A percentile compares a stretch with the other conserved stretches of the same genome.
Evolutionary conservation across 2,797 vertebrate species (phyloP).

Genomic region (Mus minutoides): DNA sequence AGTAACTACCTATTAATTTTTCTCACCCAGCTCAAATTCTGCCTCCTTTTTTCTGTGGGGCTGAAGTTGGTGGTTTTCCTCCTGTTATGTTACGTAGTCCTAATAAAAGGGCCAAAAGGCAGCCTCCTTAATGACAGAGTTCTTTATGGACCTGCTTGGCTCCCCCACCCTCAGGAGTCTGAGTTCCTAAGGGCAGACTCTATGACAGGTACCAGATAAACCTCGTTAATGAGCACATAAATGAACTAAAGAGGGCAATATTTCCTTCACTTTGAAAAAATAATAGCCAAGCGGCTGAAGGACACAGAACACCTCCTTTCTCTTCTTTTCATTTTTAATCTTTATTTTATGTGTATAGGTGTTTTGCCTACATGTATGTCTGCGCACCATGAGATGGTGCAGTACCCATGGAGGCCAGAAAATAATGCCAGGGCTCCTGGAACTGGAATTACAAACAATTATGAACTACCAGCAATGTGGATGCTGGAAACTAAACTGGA

Average conservation of each 20-base stretch:
- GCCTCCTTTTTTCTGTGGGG: not conserved
- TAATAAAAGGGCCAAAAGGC: not conserved
- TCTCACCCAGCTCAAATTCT: not conserved
- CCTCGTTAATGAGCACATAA: conserved; percentile 11
- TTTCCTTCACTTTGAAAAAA: conserved; percentile 34
- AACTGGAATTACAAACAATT: not conserved
- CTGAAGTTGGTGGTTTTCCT: not conserved
- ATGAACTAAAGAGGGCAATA: not conserved
- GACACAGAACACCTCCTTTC: not conserved
- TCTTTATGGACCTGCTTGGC: not conserved
- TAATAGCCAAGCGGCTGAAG: not conserved
- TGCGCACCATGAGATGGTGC: not conserved
- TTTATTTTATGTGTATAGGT: not conserved
- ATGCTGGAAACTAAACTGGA: not conserved
- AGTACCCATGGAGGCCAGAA: not conserved
- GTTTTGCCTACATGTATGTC: not conserved
- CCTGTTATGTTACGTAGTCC: not conserved
- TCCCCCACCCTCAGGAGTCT: not conserved
- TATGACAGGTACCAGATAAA: not conserved
- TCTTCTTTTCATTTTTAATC: not conserved
- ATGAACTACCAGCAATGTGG: too few relatives aligned
- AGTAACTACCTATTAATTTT: not conserved
- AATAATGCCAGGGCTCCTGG: not conserved
- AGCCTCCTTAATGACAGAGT: not conserved
- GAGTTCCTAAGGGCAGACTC: conserved; percentile 23